Evolutionary conservation across 2,113 vertebrate species (phyloP).

Genomic region (Ascaphus truei): DNA sequence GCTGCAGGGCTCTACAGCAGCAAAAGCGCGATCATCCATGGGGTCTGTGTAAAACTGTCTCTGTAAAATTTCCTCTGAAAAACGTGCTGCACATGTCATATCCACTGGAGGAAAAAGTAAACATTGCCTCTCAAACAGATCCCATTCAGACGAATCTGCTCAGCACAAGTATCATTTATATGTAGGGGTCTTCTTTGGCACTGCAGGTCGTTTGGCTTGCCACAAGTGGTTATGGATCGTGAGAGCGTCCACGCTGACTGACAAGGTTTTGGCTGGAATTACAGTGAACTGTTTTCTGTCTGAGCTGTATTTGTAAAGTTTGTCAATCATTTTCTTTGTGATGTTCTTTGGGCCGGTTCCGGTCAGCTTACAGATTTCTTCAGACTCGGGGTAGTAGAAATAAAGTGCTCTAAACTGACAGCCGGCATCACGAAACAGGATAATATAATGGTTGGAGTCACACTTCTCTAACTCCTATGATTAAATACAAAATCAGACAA

Average conservation of each 20-base stretch:
- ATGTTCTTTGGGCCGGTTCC: slow-evolving; percentile 86
- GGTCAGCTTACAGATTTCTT: slow-evolving; percentile 85
- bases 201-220: slow-evolving; percentile 84
- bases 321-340: slow-evolving; percentile 91
- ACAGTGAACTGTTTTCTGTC: slow-evolving; percentile 93
- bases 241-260: slow-evolving; percentile 88
- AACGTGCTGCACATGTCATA: slow-evolving; percentile 46
- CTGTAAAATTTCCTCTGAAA: slow-evolving; percentile 24
- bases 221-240: slow-evolving; percentile 93
- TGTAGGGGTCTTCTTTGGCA: slow-evolving; percentile 73
- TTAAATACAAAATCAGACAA: background rate
- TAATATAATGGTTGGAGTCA: slow-evolving; percentile 93
- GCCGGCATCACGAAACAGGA: slow-evolving; percentile 88
- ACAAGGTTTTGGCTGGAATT: slow-evolving; percentile 92
- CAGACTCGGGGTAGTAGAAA: slow-evolving; percentile 80
- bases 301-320: slow-evolving; percentile 93
- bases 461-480: slow-evolving; percentile 89
- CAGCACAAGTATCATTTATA: slow-evolving; percentile 56
- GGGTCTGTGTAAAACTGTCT: slow-evolving; percentile 35
- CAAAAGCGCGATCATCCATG: background rate
- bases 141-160: background rate
- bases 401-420: slow-evolving; percentile 93
- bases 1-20: background rate
- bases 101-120: slow-evolving; percentile 43
- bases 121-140: background rate